Conservation (phyloP, 2,888 invertebrate species). For the Ectemnius lituratus region DNA sequence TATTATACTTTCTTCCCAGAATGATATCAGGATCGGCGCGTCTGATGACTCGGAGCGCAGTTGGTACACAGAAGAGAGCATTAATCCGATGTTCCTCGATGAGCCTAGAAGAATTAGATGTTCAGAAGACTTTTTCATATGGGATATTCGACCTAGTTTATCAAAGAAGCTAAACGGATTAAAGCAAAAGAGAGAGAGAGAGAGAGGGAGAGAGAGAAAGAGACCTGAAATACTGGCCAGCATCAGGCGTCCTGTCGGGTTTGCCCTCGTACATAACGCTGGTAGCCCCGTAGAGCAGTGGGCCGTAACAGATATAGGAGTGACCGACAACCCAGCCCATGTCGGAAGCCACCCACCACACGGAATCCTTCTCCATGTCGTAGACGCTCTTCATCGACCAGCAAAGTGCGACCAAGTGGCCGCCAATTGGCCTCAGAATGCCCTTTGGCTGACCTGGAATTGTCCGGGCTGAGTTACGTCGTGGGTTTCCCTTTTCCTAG, state of each 20-base stretch:
- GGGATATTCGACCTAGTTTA: neutral
- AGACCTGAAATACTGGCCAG: conserved; percentile 93
- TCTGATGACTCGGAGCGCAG: conserved; percentile 91
- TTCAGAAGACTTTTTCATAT: neutral
- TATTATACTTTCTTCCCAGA: conserved; percentile 85
- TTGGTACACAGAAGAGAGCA: conserved; percentile 93
- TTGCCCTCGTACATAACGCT: conserved; percentile 94
- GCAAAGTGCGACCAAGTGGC: conserved; percentile 90
- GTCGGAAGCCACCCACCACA: conserved; percentile 95
- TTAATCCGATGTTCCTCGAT: conserved; percentile 92
- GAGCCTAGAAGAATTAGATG: conserved; percentile 80
- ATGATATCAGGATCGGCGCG: conserved; percentile 88
- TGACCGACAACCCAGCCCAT: conserved; percentile 97
- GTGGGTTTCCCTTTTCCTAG: too few relatives aligned
- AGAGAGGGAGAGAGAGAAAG: neutral
- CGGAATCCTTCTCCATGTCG: conserved; percentile 86
- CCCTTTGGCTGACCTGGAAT: conserved; percentile 82
- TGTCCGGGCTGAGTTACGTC: neutral
- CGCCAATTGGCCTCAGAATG: conserved; percentile 91
- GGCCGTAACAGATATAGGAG: conserved; percentile 96
- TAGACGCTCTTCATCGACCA: conserved; percentile 92
- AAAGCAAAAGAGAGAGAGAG: neutral
- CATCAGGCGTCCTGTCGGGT: conserved; percentile 95
- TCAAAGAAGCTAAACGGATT: neutral
- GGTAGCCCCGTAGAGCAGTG: conserved; percentile 89